Evolutionary conservation across 2,888 invertebrate genomes (phyloP).

Genomic region (Platerodrilus igneus): DNA sequence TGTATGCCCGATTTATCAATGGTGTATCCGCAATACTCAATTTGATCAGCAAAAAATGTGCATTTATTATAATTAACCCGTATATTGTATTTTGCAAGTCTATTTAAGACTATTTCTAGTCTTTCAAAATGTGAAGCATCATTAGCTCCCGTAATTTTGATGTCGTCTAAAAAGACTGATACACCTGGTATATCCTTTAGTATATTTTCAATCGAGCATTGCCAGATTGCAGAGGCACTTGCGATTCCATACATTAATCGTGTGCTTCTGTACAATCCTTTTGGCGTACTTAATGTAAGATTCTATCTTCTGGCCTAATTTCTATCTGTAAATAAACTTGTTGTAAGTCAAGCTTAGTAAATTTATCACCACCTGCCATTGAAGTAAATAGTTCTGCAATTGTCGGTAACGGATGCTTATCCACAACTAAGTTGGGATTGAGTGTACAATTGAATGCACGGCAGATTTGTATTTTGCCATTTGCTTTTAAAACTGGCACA

Average conservation of each 20-base stretch:
- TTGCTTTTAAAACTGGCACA: too few relatives aligned
- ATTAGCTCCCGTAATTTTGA: slow-evolving; percentile 2
- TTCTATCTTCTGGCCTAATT: background rate
- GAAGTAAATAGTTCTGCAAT: background rate
- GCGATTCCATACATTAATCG: slow-evolving; percentile 2
- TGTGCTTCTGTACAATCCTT: slow-evolving; percentile 4
- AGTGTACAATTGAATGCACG: too few relatives aligned
- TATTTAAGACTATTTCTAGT: background rate
- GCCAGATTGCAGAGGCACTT: slow-evolving; percentile 1
- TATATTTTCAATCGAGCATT: too few relatives aligned
- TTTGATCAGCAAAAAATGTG: too few relatives aligned
- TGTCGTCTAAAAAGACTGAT: slow-evolving; percentile 5
- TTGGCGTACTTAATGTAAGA: slow-evolving; percentile 7
- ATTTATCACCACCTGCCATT: slow-evolving; percentile 3
- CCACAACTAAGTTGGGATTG: too few relatives aligned
- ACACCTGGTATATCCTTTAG: slow-evolving; percentile 3
- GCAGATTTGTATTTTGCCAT: too few relatives aligned
- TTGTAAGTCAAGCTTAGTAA: slow-evolving; percentile 4
- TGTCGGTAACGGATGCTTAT: slow-evolving; percentile 7
- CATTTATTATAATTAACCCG: too few relatives aligned
- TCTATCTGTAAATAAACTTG: slow-evolving; percentile 7
- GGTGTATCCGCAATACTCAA: slow-evolving; percentile 11
- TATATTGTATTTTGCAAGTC: slow-evolving; percentile 2
- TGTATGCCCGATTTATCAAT: too few relatives aligned
- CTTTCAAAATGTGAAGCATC: background rate